Conservation (phyloP, 2,888 invertebrate genomes). For the Ophraella communa region DNA sequence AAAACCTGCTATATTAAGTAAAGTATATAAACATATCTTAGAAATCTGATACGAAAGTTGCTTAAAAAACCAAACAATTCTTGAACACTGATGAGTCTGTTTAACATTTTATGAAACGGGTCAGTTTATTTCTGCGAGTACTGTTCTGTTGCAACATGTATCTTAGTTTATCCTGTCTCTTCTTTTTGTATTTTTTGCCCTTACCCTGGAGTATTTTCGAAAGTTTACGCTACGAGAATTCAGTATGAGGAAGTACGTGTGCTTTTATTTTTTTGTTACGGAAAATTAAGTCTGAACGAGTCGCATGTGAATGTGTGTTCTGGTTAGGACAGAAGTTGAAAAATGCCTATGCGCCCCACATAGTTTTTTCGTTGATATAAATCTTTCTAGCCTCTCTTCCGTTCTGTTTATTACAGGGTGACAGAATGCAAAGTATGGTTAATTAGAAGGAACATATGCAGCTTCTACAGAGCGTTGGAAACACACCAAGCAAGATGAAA, state of each 20-base stretch:
- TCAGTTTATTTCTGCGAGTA: not conserved
- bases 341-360: constrained; percentile 18
- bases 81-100: not conserved
- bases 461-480: no score
- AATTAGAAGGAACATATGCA: not conserved
- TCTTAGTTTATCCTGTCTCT: not conserved
- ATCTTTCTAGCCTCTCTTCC: constrained; percentile 11
- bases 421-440: not conserved
- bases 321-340: constrained; percentile 27
- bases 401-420: constrained; percentile 8
- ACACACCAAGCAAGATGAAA: no score
- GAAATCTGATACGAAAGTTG: not conserved
- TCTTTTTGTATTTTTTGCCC: constrained; percentile 25
- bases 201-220: constrained; percentile 16
- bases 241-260: constrained; percentile 23
- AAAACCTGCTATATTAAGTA: not conserved
- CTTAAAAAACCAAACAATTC: not conserved
- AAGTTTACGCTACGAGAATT: constrained; percentile 26
- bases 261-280: constrained; percentile 28
- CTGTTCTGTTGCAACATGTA: not conserved
- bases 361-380: constrained; percentile 21
- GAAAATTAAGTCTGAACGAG: constrained; percentile 26
- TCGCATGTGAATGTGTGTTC: constrained; percentile 25
- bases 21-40: not conserved
- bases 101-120: not conserved